Base-by-base conservation (phyloP, 1,140 invertebrate species). In the Sminthurinus signatus region DNA sequence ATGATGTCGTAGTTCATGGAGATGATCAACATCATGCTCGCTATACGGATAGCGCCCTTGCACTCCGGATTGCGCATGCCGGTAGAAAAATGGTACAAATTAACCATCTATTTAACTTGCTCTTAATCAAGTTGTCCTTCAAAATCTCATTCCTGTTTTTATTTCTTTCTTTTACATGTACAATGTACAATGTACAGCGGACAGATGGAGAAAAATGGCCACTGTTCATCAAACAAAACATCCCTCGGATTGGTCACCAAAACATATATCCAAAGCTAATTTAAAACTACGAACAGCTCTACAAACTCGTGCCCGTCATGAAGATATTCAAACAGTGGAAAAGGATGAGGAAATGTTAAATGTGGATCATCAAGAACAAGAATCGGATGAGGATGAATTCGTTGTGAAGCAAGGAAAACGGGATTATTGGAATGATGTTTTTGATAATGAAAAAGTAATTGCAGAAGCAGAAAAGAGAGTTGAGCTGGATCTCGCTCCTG, bases 291-390 rank as follows among this genome's bases (percentile, higher is more conserved):
- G 61, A 31, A 32, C 61, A 32, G n/a, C 60, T 0, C 29, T 54
- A 14, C 43, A 46, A 15, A 51, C 50, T 4, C 54, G 51, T n/a
- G 36, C 64, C 0, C 2, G 36, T 23, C 54, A 54, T n/a, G n/a
- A n/a, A 14, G 21, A 39, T 43, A 44, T 59, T 3, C 48, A 58
- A n/a, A 23, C 63, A 2, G 25, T 56, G 29, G 43, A 1, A 46
- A 51, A 62, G 36, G 62, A 28, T 32, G 62, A 48, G n/a, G 43
- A 57, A n/a, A 42, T 23, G 44, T 19, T 43, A 10, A 32, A 27
- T 25, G 15, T 43, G 19, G 23, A 42, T 2, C 5, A 32, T 15
- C 32, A 27, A 4, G 29, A 17, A 1, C 1, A 0, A 15, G 54
- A 63, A 21, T 42, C 25, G 1, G 61, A 56, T 21, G 42, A 57